These are phyloP conservation scores for Microtus pennsylvanicus DNA, from an alignment of 2,113 vertebrate species.

Conservation along the genomic window DNA sequence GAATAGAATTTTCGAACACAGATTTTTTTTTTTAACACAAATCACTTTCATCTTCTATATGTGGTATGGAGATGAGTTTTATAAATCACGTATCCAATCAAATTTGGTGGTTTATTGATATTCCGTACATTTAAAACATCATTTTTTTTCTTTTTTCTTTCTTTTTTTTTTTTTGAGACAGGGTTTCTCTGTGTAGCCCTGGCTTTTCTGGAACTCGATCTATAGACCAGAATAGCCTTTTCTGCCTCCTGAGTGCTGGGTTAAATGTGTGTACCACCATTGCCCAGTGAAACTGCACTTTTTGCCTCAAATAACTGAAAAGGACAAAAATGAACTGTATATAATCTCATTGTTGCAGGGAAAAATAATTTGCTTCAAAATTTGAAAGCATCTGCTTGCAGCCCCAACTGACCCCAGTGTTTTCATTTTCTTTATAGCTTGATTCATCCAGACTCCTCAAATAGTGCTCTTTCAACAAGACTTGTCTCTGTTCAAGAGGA, in stretches of 20 bases:
- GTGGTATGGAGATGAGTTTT: constrained; percentile 29
- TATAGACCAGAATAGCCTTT: background rate
- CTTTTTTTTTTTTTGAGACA: background rate
- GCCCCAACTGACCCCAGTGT: background rate
- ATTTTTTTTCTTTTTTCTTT: background rate
- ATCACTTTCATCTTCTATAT: background rate
- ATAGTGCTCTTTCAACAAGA: constrained; percentile 89
- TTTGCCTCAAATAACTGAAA: background rate
- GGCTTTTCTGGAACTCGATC: background rate
- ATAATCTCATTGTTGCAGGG: background rate
- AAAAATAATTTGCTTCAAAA: constrained; percentile 49
- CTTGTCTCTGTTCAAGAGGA: constrained; percentile 95
- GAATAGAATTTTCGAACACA: constrained; percentile 27
- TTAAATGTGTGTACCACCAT: background rate
- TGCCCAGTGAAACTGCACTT: background rate
- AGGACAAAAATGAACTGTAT: constrained; percentile 25
- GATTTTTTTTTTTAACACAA: background rate
- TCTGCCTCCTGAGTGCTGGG: background rate
- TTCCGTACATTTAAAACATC: background rate
- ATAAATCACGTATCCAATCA: background rate
- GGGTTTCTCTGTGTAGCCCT: background rate
- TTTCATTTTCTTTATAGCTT: constrained; percentile 88
- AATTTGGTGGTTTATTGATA: constrained; percentile 48
- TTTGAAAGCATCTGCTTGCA: constrained; percentile 27
- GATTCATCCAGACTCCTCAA: constrained; percentile 95